Evolutionary conservation across 2,888 invertebrate genomes (phyloP), one percentile per base, ranked within the genome.

Genomic region (Xestia c-nigrum): DNA sequence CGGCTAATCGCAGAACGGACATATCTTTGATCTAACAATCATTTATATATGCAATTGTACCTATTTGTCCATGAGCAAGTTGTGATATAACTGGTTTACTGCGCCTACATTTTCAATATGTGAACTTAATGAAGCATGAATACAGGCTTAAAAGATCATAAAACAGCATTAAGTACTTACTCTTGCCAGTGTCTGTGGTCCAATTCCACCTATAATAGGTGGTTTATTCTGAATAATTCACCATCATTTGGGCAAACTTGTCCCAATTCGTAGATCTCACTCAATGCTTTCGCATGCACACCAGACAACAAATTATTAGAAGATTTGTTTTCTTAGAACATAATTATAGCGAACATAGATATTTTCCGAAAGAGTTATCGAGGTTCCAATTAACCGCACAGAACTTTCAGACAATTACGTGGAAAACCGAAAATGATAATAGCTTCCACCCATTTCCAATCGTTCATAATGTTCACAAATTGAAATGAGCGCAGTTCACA

Each of bases 21-120:
- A 72, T 71, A 68, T 71, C 40, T 71, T 64, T 63, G 21, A 74
- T 81, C 71, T 50, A 31, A 55, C 55, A 81, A 67, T 70, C 3
- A 47, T 74, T 74, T 81, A 59, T 64, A 59, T 64, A 68, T 47
- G 47, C 47, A 80, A 66, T 81, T 67, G 64, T 67, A 59, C 6
- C 0, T 31, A 68, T 68, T 68, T 68, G 69, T 50, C 43, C 55
- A 40, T 72, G 66, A 81, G 24, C 50, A 57, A 31, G 81, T 73
- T 63, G 43, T 66, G 21, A 74, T 52, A 64, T 59, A 85, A 71
- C 70, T 64, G 50, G 70, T 74, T 57, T 55, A 65, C 64, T 74
- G 82, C 85, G 65, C 81, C 70, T 52, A 55, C 47, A 47, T 81
- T 64, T 80, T 16, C 19, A 57, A 80, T 59, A 59, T 46, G 71